Evolutionary conservation across 1,140 invertebrate genomes (phyloP).

Genomic region (Glomeris maerens): DNA sequence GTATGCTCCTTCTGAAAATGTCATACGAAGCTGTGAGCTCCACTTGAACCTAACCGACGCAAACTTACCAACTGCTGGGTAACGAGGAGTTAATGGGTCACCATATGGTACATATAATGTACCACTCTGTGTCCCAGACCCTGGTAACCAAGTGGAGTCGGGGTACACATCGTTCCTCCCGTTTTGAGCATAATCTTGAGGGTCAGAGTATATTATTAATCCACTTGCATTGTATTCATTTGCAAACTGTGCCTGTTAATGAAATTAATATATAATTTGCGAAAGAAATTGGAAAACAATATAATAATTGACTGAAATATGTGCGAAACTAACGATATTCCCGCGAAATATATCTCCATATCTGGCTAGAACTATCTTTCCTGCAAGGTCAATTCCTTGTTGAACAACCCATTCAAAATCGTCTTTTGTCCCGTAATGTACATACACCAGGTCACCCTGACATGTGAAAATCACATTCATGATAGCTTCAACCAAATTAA

Average conservation of each 20-base stretch:
- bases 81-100: slow-evolving; percentile 13
- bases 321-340: slow-evolving; percentile 28
- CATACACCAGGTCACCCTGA: slow-evolving; percentile 27
- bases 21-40: not conserved
- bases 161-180: slow-evolving; percentile 7
- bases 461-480: slow-evolving; percentile 8
- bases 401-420: slow-evolving; percentile 33
- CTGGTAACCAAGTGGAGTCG: slow-evolving; percentile 10
- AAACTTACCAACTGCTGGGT: slow-evolving; percentile 18
- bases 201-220: slow-evolving; percentile 14
- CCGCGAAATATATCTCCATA: slow-evolving; percentile 39
- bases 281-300: not conserved
- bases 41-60: not conserved
- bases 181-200: slow-evolving; percentile 6
- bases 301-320: not conserved
- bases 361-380: slow-evolving; percentile 33
- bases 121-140: slow-evolving; percentile 7
- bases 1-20: slow-evolving; percentile 12
- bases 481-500: too few species aligned
- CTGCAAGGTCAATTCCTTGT: slow-evolving; percentile 25
- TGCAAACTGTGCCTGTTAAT: slow-evolving; percentile 12
- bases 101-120: slow-evolving; percentile 3
- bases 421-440: slow-evolving; percentile 34
- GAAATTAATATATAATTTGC: not conserved
- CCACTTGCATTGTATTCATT: slow-evolving; percentile 9